Percentiles rank a stretch among this genome's conserved stretches.
Conservation (phyloP, 2,888 invertebrate genomes). For the Plebejus argus region DNA sequence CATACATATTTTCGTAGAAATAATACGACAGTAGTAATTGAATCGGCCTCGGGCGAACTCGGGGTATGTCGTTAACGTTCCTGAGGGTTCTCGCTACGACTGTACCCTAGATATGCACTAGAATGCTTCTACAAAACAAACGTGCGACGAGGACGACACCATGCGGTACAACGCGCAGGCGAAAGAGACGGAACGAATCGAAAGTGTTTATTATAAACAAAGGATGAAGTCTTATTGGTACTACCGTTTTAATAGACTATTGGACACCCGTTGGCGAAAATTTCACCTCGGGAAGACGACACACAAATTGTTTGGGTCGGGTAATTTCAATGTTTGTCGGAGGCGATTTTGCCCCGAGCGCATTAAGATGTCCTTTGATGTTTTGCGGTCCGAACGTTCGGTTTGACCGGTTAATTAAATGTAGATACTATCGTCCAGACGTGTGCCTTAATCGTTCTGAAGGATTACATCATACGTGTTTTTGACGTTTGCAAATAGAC, state of each 20-base stretch:
- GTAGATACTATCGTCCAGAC: slow-evolving; percentile 60
- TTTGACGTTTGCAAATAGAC: slow-evolving; percentile 47
- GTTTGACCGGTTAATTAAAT: slow-evolving; percentile 72
- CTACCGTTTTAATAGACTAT: slow-evolving; percentile 67
- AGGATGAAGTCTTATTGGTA: slow-evolving; percentile 78
- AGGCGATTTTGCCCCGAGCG: slow-evolving; percentile 73
- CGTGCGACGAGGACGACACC: slow-evolving; percentile 53
- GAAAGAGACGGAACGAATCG: slow-evolving; percentile 56
- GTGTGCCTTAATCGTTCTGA: slow-evolving; percentile 59
- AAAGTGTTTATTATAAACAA: slow-evolving; percentile 80
- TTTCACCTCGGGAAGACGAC: slow-evolving; percentile 62
- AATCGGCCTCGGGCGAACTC: slow-evolving; percentile 78
- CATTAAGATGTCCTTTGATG: slow-evolving; percentile 78
- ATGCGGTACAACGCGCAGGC: slow-evolving; percentile 39
- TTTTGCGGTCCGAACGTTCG: slow-evolving; percentile 64
- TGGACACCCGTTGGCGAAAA: slow-evolving; percentile 66
- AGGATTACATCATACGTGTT: slow-evolving; percentile 54
- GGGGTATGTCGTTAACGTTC: slow-evolving; percentile 77
- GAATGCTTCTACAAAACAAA: slow-evolving; percentile 70
- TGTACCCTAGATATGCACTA: slow-evolving; percentile 73
- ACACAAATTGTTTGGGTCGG: slow-evolving; percentile 61
- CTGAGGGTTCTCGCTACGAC: slow-evolving; percentile 66
- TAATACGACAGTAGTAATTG: slow-evolving; percentile 80
- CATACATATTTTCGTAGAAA: slow-evolving; percentile 79
- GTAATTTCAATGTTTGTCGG: slow-evolving; percentile 64